phyloP scores from a whole-genome alignment of 1,140 invertebrate genomes.

The Cherax destructor region DNA sequence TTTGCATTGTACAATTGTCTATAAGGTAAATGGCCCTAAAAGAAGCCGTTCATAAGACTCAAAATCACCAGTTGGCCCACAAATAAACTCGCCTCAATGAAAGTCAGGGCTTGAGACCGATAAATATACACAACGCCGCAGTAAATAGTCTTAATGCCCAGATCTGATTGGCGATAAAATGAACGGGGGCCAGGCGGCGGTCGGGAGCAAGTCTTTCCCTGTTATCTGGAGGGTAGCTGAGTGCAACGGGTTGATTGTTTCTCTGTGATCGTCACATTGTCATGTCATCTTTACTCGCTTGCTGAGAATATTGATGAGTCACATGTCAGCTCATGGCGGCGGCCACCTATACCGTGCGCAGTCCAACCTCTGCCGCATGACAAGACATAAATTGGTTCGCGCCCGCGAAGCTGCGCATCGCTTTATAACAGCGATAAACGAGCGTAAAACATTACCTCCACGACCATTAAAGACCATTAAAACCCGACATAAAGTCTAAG shows the following conservation, averaged over 20 bases:
- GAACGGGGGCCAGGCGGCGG: not conserved
- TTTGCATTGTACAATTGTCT: constrained; percentile 12
- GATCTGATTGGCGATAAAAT: constrained; percentile 55
- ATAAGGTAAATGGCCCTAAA: constrained; percentile 23
- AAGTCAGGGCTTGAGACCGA: constrained; percentile 38
- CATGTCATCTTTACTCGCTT: constrained; percentile 30
- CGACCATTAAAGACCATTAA: constrained; percentile 48
- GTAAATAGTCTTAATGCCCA: constrained; percentile 57
- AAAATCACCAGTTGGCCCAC: constrained; percentile 10
- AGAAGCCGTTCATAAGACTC: not conserved
- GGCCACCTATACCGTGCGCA: not conserved
- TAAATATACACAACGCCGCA: constrained; percentile 54
- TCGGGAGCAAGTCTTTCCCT: constrained; percentile 1
- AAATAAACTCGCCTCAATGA: constrained; percentile 31
- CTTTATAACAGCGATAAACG: constrained; percentile 40
- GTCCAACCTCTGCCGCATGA: constrained; percentile 3
- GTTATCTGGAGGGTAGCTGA: constrained; percentile 3
- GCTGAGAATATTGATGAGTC: constrained; percentile 16
- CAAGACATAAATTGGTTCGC: constrained; percentile 33
- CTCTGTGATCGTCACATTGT: constrained; percentile 12
- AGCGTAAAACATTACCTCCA: constrained; percentile 38
- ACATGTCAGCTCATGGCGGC: too few relatives aligned
- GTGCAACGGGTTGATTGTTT: not conserved
- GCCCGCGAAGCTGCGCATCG: constrained; percentile 12
- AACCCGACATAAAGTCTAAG: constrained; percentile 45